phyloP scores from a whole-genome alignment of 2,888 invertebrate genomes.

The Nomada fabriciana region DNA sequence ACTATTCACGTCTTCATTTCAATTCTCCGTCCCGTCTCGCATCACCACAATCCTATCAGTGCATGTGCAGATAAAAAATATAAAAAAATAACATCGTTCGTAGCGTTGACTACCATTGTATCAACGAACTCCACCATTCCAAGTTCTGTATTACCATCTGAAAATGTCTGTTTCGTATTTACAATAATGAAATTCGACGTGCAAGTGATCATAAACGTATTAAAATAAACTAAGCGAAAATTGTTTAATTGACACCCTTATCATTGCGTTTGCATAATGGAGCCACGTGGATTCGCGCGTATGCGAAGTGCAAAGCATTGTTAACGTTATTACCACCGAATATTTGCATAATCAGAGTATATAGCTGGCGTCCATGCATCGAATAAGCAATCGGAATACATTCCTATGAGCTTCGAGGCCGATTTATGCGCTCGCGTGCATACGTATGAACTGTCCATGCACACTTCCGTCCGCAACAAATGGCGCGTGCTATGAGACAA shows the following conservation, averaged over 20 bases:
- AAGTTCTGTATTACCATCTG: too few relatives aligned
- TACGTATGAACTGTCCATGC: conserved; percentile 64
- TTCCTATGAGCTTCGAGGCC: conserved; percentile 66
- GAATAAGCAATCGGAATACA: conserved; percentile 60
- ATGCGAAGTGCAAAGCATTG: conserved; percentile 25
- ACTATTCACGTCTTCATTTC: too few relatives aligned
- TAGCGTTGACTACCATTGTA: too few relatives aligned
- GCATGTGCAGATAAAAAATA: too few relatives aligned
- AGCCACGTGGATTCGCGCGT: conserved; percentile 24
- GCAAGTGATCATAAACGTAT: neutral
- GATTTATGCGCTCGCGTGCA: conserved; percentile 64
- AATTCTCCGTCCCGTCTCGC: too few relatives aligned
- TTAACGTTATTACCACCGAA: conserved; percentile 55
- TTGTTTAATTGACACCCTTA: neutral
- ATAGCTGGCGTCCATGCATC: conserved; percentile 54
- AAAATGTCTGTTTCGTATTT: neutral
- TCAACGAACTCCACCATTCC: too few relatives aligned
- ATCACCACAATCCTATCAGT: too few relatives aligned
- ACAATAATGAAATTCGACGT: neutral
- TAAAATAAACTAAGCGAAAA: neutral
- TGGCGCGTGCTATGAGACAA: conserved; percentile 22
- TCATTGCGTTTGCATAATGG: neutral
- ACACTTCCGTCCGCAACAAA: conserved; percentile 45
- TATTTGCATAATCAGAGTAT: conserved; percentile 65
- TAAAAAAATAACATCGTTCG: too few relatives aligned